Evolutionary conservation across 2,797 vertebrate species (phyloP).

Genomic region (Rhynchotus rufescens): DNA sequence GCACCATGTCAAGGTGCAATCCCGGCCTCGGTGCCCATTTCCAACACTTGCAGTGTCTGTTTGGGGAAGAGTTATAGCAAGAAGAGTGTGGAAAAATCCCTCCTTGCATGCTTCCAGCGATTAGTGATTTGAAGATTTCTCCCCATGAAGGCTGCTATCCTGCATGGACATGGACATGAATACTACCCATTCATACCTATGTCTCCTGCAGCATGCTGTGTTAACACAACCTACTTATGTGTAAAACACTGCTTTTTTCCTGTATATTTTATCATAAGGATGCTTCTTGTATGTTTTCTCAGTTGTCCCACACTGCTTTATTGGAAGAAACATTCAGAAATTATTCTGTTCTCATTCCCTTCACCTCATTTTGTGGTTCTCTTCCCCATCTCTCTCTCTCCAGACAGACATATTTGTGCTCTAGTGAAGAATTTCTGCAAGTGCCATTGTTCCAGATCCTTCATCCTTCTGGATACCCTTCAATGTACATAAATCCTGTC

Average conservation of each 20-base stretch:
- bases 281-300: background rate
- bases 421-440: background rate
- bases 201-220: background rate
- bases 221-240: background rate
- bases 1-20: background rate
- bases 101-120: background rate
- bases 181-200: background rate
- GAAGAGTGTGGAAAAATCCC: background rate
- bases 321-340: background rate
- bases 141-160: fast-evolving
- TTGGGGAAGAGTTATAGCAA: background rate
- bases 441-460: fast-evolving
- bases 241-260: background rate
- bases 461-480: background rate
- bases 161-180: background rate
- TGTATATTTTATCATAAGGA: background rate
- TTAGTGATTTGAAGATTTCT: background rate
- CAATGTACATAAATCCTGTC: background rate
- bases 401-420: background rate
- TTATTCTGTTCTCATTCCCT: background rate
- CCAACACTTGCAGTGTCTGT: background rate
- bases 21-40: background rate
- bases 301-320: background rate
- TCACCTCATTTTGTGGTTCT: background rate
- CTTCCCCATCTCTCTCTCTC: background rate